These are phyloP conservation scores for Heterochromis multidens DNA, from an alignment of 2,113 vertebrate species.

Conservation along the genomic window DNA sequence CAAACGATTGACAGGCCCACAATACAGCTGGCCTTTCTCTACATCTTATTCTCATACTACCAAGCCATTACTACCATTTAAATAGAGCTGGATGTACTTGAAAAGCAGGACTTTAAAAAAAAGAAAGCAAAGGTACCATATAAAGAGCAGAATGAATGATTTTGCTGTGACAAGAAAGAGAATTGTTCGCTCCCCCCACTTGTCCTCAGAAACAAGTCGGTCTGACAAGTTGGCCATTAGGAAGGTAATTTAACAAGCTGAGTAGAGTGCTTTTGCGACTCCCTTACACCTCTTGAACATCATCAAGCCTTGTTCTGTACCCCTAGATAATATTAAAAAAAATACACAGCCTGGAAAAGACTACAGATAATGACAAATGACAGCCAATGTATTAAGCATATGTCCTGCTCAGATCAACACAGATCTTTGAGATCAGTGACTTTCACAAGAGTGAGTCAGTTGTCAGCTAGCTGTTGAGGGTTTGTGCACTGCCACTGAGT, in stretches of 20 bases:
- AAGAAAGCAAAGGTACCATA: slow-evolving; percentile 38
- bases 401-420: slow-evolving; percentile 6
- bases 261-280: slow-evolving; percentile 52
- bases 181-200: slow-evolving; percentile 54
- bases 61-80: slow-evolving; percentile 61
- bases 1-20: slow-evolving; percentile 59
- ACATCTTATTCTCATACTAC: slow-evolving; percentile 11
- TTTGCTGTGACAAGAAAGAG: slow-evolving; percentile 62
- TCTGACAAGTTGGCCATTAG: slow-evolving; percentile 72
- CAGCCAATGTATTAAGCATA: neutral
- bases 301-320: slow-evolving; percentile 39
- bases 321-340: slow-evolving; percentile 47
- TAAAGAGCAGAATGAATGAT: slow-evolving; percentile 55
- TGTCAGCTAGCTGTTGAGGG: neutral
- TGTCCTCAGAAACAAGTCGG: slow-evolving; percentile 49
- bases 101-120: slow-evolving; percentile 47
- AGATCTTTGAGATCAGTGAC: slow-evolving; percentile 7
- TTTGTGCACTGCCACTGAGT: neutral
- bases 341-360: slow-evolving; percentile 41
- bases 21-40: slow-evolving; percentile 42
- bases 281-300: slow-evolving; percentile 64
- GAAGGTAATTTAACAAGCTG: slow-evolving; percentile 70
- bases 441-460: neutral
- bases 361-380: slow-evolving; percentile 12
- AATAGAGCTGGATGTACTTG: slow-evolving; percentile 51